phyloP scores from a whole-genome alignment of 2,797 vertebrate species.

The Alectoris magna region DNA sequence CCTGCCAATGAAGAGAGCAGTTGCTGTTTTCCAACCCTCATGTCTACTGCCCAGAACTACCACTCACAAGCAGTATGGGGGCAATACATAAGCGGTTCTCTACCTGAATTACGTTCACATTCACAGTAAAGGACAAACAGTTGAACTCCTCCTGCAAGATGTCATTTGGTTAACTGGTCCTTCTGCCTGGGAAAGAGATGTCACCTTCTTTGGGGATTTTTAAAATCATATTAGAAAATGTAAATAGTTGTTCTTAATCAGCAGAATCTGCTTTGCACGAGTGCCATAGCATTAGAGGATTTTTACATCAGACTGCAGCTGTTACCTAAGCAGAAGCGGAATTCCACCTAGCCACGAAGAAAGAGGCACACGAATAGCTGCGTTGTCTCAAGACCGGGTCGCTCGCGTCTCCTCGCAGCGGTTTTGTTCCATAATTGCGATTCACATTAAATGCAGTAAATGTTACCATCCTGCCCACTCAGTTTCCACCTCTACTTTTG shows the following conservation, averaged over 20 bases:
- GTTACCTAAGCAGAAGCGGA: slow-evolving; percentile 59
- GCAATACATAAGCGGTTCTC: slow-evolving; percentile 37
- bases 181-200: slow-evolving; percentile 45
- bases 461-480: slow-evolving; percentile 62
- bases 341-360: slow-evolving; percentile 57
- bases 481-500: slow-evolving; percentile 67
- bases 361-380: slow-evolving; percentile 18
- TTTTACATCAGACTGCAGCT: slow-evolving; percentile 55
- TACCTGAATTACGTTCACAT: slow-evolving; percentile 57
- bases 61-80: not conserved
- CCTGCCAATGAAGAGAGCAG: slow-evolving; percentile 64
- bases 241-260: slow-evolving; percentile 65
- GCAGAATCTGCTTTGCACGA: slow-evolving; percentile 41
- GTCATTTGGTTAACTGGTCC: slow-evolving; percentile 45
- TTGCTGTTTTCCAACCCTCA: slow-evolving; percentile 52
- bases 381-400: slow-evolving; percentile 32
- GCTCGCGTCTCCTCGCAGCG: slow-evolving; percentile 51
- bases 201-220: slow-evolving; percentile 56
- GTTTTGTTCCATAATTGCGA: slow-evolving; percentile 55
- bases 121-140: slow-evolving; percentile 58
- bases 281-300: not conserved
- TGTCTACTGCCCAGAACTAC: slow-evolving; percentile 59
- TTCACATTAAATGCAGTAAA: slow-evolving; percentile 60
- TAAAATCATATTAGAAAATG: slow-evolving; percentile 53
- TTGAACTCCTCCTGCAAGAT: slow-evolving; percentile 54